Evolutionary conservation across 1,140 invertebrate species (phyloP).

Genomic region (Archegozetes longisetosus): DNA sequence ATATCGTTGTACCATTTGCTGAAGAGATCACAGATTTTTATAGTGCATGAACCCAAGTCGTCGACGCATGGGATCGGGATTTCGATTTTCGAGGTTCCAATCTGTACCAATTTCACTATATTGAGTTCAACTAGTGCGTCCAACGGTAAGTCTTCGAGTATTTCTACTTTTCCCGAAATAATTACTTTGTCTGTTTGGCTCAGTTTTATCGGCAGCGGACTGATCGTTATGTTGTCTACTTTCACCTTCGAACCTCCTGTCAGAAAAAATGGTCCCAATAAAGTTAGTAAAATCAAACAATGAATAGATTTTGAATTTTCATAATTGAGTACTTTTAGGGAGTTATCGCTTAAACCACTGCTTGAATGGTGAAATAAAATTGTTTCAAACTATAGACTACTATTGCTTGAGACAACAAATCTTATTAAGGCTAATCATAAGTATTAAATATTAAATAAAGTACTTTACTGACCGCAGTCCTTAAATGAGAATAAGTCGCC

Average conservation of each 20-base stretch:
- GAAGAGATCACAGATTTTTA: slow-evolving; percentile 7
- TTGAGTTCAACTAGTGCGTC: background rate
- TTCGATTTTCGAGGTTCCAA: background rate
- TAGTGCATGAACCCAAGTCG: background rate
- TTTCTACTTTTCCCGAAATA: background rate
- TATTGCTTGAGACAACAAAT: too few species aligned
- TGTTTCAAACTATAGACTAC: too few species aligned
- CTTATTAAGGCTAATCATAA: too few species aligned
- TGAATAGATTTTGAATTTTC: too few species aligned
- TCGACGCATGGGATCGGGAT: background rate
- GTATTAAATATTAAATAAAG: background rate
- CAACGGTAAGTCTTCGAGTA: background rate
- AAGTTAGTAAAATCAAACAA: too few species aligned
- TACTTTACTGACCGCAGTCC: background rate
- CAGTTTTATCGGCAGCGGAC: background rate
- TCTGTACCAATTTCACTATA: background rate
- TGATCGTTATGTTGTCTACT: background rate
- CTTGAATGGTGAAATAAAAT: too few species aligned
- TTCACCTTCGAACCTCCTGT: slow-evolving; percentile 1
- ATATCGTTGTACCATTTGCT: slow-evolving; percentile 5
- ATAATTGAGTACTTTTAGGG: too few species aligned
- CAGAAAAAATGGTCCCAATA: too few species aligned
- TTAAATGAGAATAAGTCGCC: background rate
- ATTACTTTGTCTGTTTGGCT: background rate
- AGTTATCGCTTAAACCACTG: too few species aligned